Base-by-base conservation (phyloP, 2,113 vertebrate species). In the Atractosteus spatula region DNA sequence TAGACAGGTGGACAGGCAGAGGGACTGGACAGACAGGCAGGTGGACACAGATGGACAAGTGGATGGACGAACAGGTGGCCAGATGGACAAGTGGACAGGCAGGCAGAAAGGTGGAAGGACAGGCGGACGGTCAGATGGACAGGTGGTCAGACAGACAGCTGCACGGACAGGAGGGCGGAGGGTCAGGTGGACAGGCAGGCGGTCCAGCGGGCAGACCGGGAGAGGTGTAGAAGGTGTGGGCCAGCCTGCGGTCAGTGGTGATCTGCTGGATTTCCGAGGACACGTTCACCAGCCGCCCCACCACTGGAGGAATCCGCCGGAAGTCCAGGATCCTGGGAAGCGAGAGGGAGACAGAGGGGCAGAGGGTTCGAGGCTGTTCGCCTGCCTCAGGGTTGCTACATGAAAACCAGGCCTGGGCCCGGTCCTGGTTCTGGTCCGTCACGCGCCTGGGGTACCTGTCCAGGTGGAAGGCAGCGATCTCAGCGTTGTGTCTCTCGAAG, bases 401-500 rank as follows among this genome's bases (percentile, higher is more conserved):
- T 1, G 29, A 29, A 29, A 29, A 29, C 29, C 29, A 29, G 29
- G 29, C 29, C 29, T 29, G 2, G 29, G 29, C 29, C 29, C 29
- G 29, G 29, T 29, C 29, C 29, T 29, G 29, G 29, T 29, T 29
- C 29, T 29, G 29, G 29, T 29, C 29, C 29, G 29, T 29, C 29
- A 29, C 29, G 12, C 3, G 62, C 0, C 3, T 51, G n/a, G 43
- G 57, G 77, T 86, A 95, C 94, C 93, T 92, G 89, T 95, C 93
- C 71, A 94, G 80, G 72, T 95, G 94, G 75, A 95, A 95, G 44
- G 94, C 94, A 70, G 88, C 85, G 0, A 94, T 93, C 82, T 96
- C 93, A 3, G 94, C 91, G 11, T 94, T 94, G 82, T 95, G 95
- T 59, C 94, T 85, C 78, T 96, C 94, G 70, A 95, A 96, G 83